Base-by-base conservation (phyloP, 2,888 invertebrate species). In the Drosophila kokeensis region DNA sequence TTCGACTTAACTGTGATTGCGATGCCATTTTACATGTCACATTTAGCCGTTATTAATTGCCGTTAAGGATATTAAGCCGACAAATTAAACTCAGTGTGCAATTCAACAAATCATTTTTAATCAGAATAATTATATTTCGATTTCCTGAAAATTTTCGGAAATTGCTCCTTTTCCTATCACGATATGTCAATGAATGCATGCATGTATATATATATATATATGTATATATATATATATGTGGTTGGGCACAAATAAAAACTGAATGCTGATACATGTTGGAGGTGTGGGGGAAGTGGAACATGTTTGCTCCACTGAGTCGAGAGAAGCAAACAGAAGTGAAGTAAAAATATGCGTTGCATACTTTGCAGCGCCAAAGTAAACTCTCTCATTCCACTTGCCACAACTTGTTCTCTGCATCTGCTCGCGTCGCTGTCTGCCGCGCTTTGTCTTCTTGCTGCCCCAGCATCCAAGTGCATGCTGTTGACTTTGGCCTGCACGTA, bases 181-280 rank as follows among this genome's bases (percentile, higher is more conserved):
- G 2, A 36, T 52, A 15, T 34, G 21, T 36, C 2, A 36, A 15
- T 2, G 21, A 4, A 53, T n/a, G 4, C 2, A 49, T 49, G 13
- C 13, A n/a, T 18, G n/a, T n/a, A n/a, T n/a, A n/a, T n/a, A n/a
- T n/a, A 18, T 27, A 29, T 4, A 13, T 38, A 38, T 11, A 30
- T n/a, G 18, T 18, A 18, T 29, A 30, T 11, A 2, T 53, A n/a
- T 38, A 8, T 60, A n/a, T 21, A 10, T 61, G 61, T 45, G 67
- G 68, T 48, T 15, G 40, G 11, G 8, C 11, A 55, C 60, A 68
- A 69, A 69, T 57, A 50, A 67, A 49, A 30, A 30, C 45, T 29
- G 38, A 32, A 36, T 2, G 30, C 6, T 0, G 99, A 99, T 91
- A 99, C 98, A 0, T 27, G 10, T 24, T 52, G n/a, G 18, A 34